Evolutionary conservation across 2,113 vertebrate genomes (phyloP), one percentile per base, ranked within the genome.

Genomic region (Eolophus roseicapilla): DNA sequence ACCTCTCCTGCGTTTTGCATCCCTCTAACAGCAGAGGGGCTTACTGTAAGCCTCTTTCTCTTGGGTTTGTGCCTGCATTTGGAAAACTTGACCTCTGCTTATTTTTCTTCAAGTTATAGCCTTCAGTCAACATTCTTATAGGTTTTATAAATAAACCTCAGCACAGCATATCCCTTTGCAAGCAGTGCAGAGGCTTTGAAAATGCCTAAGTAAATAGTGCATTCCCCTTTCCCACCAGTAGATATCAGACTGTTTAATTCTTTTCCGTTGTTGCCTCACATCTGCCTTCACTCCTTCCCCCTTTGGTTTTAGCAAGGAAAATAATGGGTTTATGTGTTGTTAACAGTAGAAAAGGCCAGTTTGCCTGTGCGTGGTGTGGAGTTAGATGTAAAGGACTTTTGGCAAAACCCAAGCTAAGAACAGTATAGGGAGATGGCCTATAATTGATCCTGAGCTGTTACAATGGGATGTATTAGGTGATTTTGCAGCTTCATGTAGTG

Each of bases 191-290:
- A 57, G 47, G 60, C 74, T 92, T 79, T 65, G 84, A 76, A 69
- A 37, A 35, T 21, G 33, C 15, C 15, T 19, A 3, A 77, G 85
- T 68, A 86, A 94, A 73, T 5, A 20, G 0, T 82, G 76, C 44
- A 11, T 74, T 94, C 82, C 71, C 79, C 63, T 90, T 96, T 97
- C 96, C 93, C 95, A 96, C 93, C 95, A 92, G 79, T 2, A 90
- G 92, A 8, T 76, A 93, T 44, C 90, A 73, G 90, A 7, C 65
- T 64, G 29, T 20, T 29, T 23, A 10, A 62, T 82, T 88, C 41
- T 65, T 46, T 65, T 55, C 55, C 17, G 18, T 69, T 57, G 13
- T 44, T 46, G 55, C 67, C 47, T 87, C 49, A 1, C 5, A 13
- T 70, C 50, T 53, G 31, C 87, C 65, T 82, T 75, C 16, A 1